A percentile compares a stretch with the other conserved stretches of the same genome.
Evolutionary conservation across 1,140 invertebrate species (phyloP).

Genomic region (Bombus soroeensis): DNA sequence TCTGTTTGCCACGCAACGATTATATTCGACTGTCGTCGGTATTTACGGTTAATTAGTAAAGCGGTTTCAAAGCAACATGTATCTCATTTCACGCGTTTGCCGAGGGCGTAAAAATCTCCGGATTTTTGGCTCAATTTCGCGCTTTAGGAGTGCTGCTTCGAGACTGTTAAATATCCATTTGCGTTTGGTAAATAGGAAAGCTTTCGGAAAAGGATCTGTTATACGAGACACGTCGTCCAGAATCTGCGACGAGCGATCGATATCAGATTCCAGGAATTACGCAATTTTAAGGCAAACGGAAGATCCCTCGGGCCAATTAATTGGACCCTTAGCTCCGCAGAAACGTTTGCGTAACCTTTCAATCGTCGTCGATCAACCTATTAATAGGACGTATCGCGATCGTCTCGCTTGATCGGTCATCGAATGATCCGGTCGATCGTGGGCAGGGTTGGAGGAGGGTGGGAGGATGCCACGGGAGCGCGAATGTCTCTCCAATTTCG

Average conservation of each 20-base stretch:
- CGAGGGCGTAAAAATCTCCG: background rate
- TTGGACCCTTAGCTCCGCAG: constrained; percentile 9
- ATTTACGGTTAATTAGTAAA: background rate
- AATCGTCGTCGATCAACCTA: constrained; percentile 1
- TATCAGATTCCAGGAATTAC: background rate
- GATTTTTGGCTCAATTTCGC: background rate
- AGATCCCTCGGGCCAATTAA: background rate
- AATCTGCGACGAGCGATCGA: background rate
- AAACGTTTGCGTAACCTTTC: constrained; percentile 32
- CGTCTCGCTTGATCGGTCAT: constrained; percentile 18
- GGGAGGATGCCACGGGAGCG: background rate
- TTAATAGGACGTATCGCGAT: constrained; percentile 21
- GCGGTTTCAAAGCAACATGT: background rate
- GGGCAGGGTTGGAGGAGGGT: background rate
- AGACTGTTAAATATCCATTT: background rate
- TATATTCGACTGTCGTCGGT: background rate
- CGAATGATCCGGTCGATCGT: constrained; percentile 21
- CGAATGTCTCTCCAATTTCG: constrained; percentile 45
- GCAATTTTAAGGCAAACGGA: constrained; percentile 13
- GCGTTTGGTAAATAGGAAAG: background rate
- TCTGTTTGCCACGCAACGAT: background rate
- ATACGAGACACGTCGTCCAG: background rate
- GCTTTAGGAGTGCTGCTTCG: background rate
- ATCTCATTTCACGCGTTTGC: background rate
- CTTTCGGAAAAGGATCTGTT: background rate